Conservation (phyloP, 2,888 invertebrate species). For the Mimachlamys varia region DNA sequence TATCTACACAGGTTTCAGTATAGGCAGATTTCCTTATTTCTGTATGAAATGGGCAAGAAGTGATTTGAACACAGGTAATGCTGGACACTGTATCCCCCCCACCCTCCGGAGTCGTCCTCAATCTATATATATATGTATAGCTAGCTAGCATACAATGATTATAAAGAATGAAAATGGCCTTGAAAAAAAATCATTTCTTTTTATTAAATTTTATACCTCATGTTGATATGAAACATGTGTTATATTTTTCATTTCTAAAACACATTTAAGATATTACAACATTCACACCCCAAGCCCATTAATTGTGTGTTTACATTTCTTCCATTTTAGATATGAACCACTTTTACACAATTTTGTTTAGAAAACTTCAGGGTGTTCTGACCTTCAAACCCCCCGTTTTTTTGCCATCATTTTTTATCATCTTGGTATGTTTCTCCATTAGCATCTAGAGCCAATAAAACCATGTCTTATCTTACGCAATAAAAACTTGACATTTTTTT, state of each 20-base stretch:
- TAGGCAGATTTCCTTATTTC: too few species aligned
- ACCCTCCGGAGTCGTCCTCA: too few species aligned
- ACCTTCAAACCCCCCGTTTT: not conserved
- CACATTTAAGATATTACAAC: not conserved
- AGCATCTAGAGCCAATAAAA: not conserved
- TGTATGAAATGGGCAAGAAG: too few species aligned
- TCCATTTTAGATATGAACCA: not conserved
- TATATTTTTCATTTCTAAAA: not conserved
- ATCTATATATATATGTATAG: too few species aligned
- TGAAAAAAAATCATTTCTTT: too few species aligned
- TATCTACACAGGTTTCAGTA: too few species aligned
- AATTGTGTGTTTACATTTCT: not conserved
- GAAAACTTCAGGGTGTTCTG: conserved; percentile 3
- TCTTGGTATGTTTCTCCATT: not conserved
- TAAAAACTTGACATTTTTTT: not conserved
- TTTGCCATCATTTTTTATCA: not conserved
- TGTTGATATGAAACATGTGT: not conserved
- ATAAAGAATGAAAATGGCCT: too few species aligned
- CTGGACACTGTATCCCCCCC: too few species aligned
- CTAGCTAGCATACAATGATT: too few species aligned
- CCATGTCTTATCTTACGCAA: not conserved
- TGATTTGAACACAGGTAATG: too few species aligned
- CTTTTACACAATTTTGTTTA: not conserved
- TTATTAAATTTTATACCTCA: too few species aligned
- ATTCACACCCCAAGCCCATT: not conserved